These are phyloP conservation scores for Isoperla grammatica DNA, from an alignment of 2,888 invertebrate genomes.

Conservation along the genomic window DNA sequence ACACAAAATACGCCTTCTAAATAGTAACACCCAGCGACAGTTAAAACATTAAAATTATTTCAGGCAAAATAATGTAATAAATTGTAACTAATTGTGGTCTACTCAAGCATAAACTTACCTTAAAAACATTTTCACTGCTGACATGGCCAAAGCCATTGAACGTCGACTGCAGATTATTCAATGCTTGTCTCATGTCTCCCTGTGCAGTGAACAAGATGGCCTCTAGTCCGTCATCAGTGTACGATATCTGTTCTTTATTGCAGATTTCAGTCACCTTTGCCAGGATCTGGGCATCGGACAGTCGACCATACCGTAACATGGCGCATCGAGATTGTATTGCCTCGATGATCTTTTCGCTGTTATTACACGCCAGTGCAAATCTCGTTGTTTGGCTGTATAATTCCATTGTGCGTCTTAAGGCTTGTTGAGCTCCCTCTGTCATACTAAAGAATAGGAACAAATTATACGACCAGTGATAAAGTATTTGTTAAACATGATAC, in stretches of 20 bases:
- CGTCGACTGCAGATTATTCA: slow-evolving; percentile 96
- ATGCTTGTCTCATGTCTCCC: slow-evolving; percentile 95
- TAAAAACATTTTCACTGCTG: slow-evolving; percentile 92
- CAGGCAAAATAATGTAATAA: too few species aligned
- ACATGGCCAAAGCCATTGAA: slow-evolving; percentile 88
- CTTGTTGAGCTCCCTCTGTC: slow-evolving; percentile 99
- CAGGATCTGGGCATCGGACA: slow-evolving; percentile 86
- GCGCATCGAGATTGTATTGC: slow-evolving; percentile 99
- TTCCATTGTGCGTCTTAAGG: slow-evolving; percentile 96
- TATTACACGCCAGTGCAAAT: slow-evolving; percentile 97
- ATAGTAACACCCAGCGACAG: too few species aligned
- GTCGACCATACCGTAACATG: slow-evolving; percentile 84
- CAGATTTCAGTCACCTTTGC: slow-evolving; percentile 73
- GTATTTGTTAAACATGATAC: slow-evolving; percentile 4
- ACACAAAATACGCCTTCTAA: too few species aligned
- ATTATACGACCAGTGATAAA: background rate
- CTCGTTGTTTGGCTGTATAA: slow-evolving; percentile 94
- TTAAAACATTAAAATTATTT: too few species aligned
- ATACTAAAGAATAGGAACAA: slow-evolving; percentile 56
- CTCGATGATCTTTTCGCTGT: slow-evolving; percentile 97
- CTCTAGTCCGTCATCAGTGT: slow-evolving; percentile 88
- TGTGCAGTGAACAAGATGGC: slow-evolving; percentile 98
- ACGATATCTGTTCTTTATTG: slow-evolving; percentile 65
- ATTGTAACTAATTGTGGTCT: too few species aligned
- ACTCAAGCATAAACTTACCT: too few species aligned